phyloP scores from a whole-genome alignment of 1,140 invertebrate genomes.

The Zaprionus kolodkinae region DNA sequence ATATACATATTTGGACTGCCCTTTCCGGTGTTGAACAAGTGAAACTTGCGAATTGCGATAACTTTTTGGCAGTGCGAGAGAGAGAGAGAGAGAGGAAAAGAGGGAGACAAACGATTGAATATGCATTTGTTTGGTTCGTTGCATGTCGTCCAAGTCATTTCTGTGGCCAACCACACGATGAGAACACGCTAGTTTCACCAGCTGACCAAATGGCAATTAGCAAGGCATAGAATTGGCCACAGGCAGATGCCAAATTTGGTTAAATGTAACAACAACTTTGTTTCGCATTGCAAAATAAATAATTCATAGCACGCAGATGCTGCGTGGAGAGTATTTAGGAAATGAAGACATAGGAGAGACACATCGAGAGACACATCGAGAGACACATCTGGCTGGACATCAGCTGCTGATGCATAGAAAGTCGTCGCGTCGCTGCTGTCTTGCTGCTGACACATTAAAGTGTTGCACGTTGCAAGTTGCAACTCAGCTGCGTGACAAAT shows the following conservation, averaged over 20 bases:
- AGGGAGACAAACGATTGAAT: conserved; percentile 17
- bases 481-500: conserved; percentile 72
- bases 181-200: conserved; percentile 63
- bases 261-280: conserved; percentile 75
- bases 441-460: conserved; percentile 71
- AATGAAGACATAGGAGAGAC: conserved; percentile 71
- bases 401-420: conserved; percentile 59
- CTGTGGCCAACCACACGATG: background rate
- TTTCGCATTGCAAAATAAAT: conserved; percentile 62
- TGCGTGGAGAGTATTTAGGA: conserved; percentile 61
- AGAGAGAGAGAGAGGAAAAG: background rate
- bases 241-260: conserved; percentile 68
- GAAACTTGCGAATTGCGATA: conserved; percentile 47
- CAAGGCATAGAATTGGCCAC: conserved; percentile 48
- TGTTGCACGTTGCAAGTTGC: conserved; percentile 52
- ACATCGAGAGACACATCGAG: conserved; percentile 17
- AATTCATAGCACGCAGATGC: conserved; percentile 66
- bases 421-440: conserved; percentile 23
- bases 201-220: conserved; percentile 64
- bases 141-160: conserved; percentile 60
- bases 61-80: conserved; percentile 12
- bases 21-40: conserved; percentile 60
- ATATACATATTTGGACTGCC: conserved; percentile 24
- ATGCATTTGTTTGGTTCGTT: conserved; percentile 21
- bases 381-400: conserved; percentile 5